A percentile compares a stretch with the other conserved stretches of the same genome.
Evolutionary conservation across 2,888 invertebrate genomes (phyloP).

Genomic region (Aricia artaxerxes): DNA sequence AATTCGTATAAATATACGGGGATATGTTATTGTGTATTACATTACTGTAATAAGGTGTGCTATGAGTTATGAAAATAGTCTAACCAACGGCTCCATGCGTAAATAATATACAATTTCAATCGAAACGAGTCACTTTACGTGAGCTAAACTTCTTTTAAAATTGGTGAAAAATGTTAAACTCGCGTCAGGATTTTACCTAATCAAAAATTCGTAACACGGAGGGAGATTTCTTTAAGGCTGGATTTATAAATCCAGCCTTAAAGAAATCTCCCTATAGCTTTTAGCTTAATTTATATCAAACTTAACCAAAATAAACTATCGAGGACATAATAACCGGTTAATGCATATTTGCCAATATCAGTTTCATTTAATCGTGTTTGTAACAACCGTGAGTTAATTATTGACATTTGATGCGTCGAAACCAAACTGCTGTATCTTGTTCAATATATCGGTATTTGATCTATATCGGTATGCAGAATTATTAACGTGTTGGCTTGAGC

Average conservation of each 20-base stretch:
- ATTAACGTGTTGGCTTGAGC: neutral
- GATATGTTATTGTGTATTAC: neutral
- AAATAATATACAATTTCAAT: neutral
- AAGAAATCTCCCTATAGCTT: no score
- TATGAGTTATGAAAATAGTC: neutral
- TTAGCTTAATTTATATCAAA: no score
- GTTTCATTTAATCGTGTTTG: neutral
- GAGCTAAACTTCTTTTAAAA: no score
- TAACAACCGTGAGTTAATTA: neutral
- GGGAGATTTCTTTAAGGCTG: no score
- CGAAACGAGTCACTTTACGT: no score
- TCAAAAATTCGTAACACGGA: no score
- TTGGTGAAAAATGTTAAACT: no score
- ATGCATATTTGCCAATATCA: neutral
- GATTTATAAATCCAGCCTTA: no score
- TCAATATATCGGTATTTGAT: neutral
- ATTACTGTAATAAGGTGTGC: constrained; percentile 7
- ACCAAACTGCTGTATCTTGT: neutral
- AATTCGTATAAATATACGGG: neutral
- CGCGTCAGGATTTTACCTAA: no score
- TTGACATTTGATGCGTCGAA: neutral
- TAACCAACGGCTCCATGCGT: neutral
- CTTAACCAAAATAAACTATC: no score
- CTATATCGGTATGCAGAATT: neutral
- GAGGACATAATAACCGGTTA: neutral